Base-by-base conservation (phyloP, 2,113 vertebrate genomes). In the Clarias batrachus region DNA sequence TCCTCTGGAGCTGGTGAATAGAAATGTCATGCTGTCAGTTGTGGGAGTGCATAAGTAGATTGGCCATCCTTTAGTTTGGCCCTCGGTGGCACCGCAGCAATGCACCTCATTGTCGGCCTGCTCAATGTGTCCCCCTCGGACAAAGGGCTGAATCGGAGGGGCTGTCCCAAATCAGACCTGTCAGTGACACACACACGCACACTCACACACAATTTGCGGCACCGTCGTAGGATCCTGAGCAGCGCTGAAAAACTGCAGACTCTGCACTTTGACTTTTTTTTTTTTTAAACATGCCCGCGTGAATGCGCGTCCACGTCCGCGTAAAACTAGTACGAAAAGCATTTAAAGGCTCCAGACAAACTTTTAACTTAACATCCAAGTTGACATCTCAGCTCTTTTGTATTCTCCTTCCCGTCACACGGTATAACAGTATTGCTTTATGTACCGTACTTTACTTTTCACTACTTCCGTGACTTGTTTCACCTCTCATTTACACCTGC, bases 21-120 rank as follows among this genome's bases (percentile, higher is more conserved):
- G 95, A 95, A 94, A 95, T 94, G 95, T 95, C 95, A 95, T 94
- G 94, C 94, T 95, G 94, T 95, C 95, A 95, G 91, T 92, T 94
- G 91, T 92, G 92, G 91, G 88, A 94, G 91, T 93, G 93, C 93
- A 94, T 95, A 94, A 95, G 93, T 94, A 95, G 95, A 95, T 94
- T 93, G 94, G 93, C 94, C 93, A 92, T 93, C 93, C 83, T 93
- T 95, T 93, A 94, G 94, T 92, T 91, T 85, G 93, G 94, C 93
- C 93, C 93, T 94, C 89, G 90, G 92, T 94, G 94, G 92, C 93
- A 93, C 93, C 87, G 91, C 93, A 92, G 94, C 94, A 94, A 91
- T 93, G 92, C 93, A 93, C 93, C 93, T 94, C 94, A 95, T 96
- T 96, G 95, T 95, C 93, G 93, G 92, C 87, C 91, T 88, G 92